phyloP scores from a whole-genome alignment of 1,140 invertebrate genomes.

The Saccostrea glomerata region DNA sequence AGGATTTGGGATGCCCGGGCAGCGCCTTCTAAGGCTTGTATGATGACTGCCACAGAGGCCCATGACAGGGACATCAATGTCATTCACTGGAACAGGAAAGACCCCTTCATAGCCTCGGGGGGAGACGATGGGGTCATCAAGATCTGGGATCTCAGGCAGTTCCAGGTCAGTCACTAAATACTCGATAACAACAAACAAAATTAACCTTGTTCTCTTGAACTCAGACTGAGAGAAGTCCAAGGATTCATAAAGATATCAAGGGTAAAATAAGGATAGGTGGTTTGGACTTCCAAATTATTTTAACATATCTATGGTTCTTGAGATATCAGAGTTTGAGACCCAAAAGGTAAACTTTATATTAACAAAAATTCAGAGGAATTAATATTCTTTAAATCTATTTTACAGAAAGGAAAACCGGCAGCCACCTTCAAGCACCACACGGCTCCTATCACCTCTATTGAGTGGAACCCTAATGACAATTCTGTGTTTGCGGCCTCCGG shows the following conservation, averaged over 20 bases:
- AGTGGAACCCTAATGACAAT: constrained; percentile 96
- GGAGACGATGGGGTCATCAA: constrained; percentile 97
- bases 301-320: no score
- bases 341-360: no score
- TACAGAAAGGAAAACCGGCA: constrained; percentile 85
- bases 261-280: no score
- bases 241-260: no score
- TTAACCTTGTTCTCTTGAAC: no score
- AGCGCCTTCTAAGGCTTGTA: constrained; percentile 92
- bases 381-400: constrained; percentile 45
- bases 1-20: constrained; percentile 88
- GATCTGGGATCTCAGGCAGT: constrained; percentile 96
- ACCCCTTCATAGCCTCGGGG: constrained; percentile 92
- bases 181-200: no score
- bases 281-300: no score
- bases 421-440: constrained; percentile 96
- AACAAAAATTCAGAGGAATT: no score
- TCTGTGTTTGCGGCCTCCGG: constrained; percentile 96
- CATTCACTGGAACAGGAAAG: constrained; percentile 96
- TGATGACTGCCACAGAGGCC: constrained; percentile 91
- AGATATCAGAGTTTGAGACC: no score
- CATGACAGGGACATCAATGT: constrained; percentile 98
- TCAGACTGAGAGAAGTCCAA: no score
- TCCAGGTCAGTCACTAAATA: constrained; percentile 82
- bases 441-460: constrained; percentile 94